Evolutionary conservation across 2,888 invertebrate species (phyloP).

Genomic region (Orthonevra nobilis): DNA sequence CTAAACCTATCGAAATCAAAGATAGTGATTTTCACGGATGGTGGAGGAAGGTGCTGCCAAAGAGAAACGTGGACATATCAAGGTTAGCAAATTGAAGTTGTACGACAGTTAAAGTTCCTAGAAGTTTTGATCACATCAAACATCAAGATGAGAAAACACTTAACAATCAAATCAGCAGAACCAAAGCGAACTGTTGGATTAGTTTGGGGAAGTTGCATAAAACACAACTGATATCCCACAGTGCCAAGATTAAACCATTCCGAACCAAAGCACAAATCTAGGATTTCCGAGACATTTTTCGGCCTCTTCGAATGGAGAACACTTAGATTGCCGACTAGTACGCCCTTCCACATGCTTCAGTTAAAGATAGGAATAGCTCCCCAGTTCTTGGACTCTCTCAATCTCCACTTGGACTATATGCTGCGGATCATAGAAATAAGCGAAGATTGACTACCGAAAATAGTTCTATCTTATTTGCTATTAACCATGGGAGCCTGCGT

Average conservation of each 20-base stretch:
- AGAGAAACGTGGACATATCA: too few relatives aligned
- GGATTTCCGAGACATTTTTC: too few relatives aligned
- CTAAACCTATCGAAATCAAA: too few relatives aligned
- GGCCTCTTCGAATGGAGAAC: too few relatives aligned
- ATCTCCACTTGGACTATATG: neutral
- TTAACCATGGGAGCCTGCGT: neutral
- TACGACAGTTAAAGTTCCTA: too few relatives aligned
- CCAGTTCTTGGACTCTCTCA: neutral
- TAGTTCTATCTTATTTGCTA: neutral
- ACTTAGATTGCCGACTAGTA: neutral
- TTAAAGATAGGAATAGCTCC: neutral
- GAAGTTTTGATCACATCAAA: neutral
- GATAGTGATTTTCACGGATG: too few relatives aligned
- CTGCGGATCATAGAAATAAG: neutral
- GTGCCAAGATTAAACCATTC: neutral
- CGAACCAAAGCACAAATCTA: too few relatives aligned
- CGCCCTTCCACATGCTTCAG: neutral
- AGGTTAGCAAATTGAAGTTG: too few relatives aligned
- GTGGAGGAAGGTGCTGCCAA: too few relatives aligned
- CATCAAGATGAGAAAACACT: neutral
- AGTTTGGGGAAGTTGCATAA: neutral
- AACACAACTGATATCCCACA: neutral
- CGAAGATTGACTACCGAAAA: neutral
- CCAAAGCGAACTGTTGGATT: neutral
- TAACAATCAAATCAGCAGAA: neutral